Evolutionary conservation across 2,888 invertebrate species (phyloP).

Genomic region (Aradus depressus): DNA sequence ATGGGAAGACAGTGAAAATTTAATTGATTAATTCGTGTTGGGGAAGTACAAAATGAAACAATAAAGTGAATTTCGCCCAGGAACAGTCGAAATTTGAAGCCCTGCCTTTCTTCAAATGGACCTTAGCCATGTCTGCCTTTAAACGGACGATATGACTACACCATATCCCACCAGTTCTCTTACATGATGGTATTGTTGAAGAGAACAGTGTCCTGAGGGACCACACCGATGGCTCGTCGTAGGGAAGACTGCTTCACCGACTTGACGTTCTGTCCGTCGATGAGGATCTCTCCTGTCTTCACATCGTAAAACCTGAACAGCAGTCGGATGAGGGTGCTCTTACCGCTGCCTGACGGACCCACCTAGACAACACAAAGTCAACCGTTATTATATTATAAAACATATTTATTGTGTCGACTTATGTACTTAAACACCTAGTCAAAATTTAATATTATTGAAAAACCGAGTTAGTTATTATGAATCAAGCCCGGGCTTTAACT

Average conservation of each 20-base stretch:
- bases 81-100: too few relatives aligned
- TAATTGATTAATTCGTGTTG: too few relatives aligned
- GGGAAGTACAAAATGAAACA: too few relatives aligned
- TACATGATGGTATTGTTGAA: constrained; percentile 84
- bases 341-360: constrained; percentile 84
- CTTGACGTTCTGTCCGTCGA: constrained; percentile 83
- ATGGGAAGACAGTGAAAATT: too few relatives aligned
- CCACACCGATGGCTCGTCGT: constrained; percentile 77
- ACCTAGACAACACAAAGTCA: constrained; percentile 44
- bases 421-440: background rate
- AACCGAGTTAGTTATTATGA: too few relatives aligned
- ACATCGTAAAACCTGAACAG: constrained; percentile 96
- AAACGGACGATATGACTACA: too few relatives aligned
- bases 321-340: constrained; percentile 89
- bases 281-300: constrained; percentile 67
- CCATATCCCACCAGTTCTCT: too few relatives aligned
- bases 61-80: too few relatives aligned
- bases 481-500: too few relatives aligned
- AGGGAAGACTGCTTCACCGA: constrained; percentile 75
- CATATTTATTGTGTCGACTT: background rate
- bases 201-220: constrained; percentile 93
- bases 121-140: too few relatives aligned
- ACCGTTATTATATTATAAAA: background rate
- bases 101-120: too few relatives aligned
- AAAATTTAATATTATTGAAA: too few relatives aligned